Evolutionary conservation across 2,888 invertebrate genomes (phyloP).

Genomic region (Epirrhoe tristata): DNA sequence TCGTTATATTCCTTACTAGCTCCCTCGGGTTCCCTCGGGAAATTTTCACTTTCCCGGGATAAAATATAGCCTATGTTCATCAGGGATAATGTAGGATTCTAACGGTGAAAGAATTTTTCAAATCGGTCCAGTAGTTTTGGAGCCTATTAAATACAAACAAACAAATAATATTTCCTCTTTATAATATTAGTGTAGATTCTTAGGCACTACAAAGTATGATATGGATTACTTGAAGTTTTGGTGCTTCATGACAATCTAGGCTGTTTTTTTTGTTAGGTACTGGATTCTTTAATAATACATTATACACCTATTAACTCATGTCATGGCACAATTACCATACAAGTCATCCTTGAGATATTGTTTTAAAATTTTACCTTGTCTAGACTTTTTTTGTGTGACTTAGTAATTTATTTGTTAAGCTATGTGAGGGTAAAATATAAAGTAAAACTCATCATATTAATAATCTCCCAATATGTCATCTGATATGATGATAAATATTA

Average conservation of each 20-base stretch:
- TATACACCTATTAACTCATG: not conserved
- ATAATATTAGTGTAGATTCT: too few species aligned
- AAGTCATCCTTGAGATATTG: constrained; percentile 9
- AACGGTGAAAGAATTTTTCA: too few species aligned
- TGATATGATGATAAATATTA: not conserved
- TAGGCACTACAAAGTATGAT: too few species aligned
- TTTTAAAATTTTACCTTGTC: constrained; percentile 3
- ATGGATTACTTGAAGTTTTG: not conserved
- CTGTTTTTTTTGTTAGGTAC: not conserved
- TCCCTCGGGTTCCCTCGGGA: too few species aligned
- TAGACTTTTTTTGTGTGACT: not conserved
- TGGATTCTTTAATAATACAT: not conserved
- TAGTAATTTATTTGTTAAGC: not conserved
- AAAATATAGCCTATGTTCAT: too few species aligned
- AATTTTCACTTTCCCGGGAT: too few species aligned
- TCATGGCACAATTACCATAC: constrained; percentile 5
- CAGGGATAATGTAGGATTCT: too few species aligned
- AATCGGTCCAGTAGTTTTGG: too few species aligned
- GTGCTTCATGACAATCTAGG: not conserved
- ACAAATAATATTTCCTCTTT: too few species aligned
- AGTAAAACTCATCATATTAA: not conserved
- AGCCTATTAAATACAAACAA: too few species aligned
- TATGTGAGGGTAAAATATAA: not conserved
- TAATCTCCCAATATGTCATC: not conserved
- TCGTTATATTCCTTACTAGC: too few species aligned